phyloP scores from a whole-genome alignment of 1,140 invertebrate species.

The Maniola jurtina region DNA sequence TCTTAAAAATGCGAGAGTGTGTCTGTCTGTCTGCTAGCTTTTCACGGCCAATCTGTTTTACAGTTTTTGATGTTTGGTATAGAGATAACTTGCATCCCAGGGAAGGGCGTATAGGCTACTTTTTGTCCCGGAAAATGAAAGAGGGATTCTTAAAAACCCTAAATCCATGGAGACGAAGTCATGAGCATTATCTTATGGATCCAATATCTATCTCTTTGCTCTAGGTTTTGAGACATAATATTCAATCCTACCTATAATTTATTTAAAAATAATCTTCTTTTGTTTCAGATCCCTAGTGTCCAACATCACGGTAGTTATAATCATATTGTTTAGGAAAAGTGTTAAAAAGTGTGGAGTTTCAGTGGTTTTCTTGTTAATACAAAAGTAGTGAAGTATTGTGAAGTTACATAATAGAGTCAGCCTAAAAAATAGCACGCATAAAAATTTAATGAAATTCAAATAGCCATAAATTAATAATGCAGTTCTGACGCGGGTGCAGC shows the following conservation, averaged over 20 bases:
- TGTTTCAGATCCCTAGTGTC: slow-evolving; percentile 6
- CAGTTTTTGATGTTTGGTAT: too few species aligned
- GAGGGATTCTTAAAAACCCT: too few species aligned
- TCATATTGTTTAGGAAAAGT: neutral
- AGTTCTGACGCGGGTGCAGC: neutral
- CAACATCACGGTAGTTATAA: neutral
- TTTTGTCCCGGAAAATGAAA: too few species aligned
- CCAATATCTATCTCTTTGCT: too few species aligned
- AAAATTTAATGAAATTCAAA: neutral
- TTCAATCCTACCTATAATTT: neutral
- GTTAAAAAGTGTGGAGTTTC: neutral
- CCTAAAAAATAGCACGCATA: neutral
- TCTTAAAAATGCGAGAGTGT: too few species aligned
- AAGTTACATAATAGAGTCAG: neutral
- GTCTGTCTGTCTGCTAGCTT: too few species aligned
- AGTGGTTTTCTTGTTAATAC: neutral
- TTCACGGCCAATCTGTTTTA: too few species aligned
- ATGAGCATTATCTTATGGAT: too few species aligned
- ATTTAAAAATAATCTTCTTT: neutral
- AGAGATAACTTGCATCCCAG: too few species aligned
- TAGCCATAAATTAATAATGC: neutral
- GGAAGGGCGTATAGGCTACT: too few species aligned
- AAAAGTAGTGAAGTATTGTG: neutral
- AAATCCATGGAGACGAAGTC: too few species aligned
- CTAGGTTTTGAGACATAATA: too few species aligned